A percentile compares a stretch with the other conserved stretches of the same genome.
These are phyloP conservation scores for Apostichopus japonicus DNA, from an alignment of 35 echinoderm and acorn worm species.

Conservation along the genomic window DNA sequence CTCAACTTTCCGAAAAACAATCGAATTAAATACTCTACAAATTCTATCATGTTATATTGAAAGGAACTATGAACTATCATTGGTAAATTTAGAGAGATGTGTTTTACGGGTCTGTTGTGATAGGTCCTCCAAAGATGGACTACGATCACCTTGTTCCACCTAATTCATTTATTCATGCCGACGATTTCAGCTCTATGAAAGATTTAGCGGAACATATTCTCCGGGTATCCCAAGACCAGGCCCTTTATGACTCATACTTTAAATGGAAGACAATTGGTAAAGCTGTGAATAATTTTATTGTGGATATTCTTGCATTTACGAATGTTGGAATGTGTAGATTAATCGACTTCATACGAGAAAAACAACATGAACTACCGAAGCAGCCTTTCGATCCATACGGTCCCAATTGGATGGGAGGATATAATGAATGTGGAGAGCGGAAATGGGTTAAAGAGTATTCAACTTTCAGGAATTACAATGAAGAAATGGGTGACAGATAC, in stretches of 20 bases:
- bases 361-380: not conserved
- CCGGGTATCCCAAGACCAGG: not conserved
- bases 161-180: conserved; percentile 7
- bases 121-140: not conserved
- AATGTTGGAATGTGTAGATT: not conserved
- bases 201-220: conserved; percentile 32
- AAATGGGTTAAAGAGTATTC: not conserved
- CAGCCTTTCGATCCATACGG: not conserved
- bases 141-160: conserved; percentile 2
- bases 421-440: not conserved
- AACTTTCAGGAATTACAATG: not conserved
- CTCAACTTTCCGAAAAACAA: too few species aligned
- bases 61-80: too few species aligned
- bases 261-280: not conserved
- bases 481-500: not conserved
- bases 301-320: not conserved
- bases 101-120: not conserved
- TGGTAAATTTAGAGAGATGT: too few species aligned
- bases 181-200: not conserved
- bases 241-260: not conserved
- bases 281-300: not conserved
- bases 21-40: too few species aligned
- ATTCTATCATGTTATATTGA: too few species aligned
- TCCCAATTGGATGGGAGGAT: not conserved
- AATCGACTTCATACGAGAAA: not conserved